phyloP scores from a whole-genome alignment of 1,140 invertebrate genomes.

The Micrasema minimum region DNA sequence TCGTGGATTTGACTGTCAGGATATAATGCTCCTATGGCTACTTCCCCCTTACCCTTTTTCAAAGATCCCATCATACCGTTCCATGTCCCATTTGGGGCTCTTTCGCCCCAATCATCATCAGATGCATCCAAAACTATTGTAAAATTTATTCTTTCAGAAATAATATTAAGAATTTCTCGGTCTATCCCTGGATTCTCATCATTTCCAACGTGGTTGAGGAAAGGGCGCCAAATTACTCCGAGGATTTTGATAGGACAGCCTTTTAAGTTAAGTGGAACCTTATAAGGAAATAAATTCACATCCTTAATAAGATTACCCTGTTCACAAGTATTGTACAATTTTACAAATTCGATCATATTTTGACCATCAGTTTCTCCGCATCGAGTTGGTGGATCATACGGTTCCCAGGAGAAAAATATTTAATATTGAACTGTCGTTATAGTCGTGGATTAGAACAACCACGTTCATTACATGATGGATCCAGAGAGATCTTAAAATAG shows the following conservation, averaged over 20 bases:
- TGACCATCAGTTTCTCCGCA: conserved; percentile 50
- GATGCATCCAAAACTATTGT: conserved; percentile 39
- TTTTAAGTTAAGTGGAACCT: conserved; percentile 46
- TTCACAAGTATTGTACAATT: conserved; percentile 40
- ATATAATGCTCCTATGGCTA: conserved; percentile 50
- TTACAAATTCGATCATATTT: conserved; percentile 21
- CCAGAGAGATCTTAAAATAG: conserved; percentile 48
- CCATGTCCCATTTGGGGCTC: conserved; percentile 42
- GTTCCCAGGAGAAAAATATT: conserved; percentile 50
- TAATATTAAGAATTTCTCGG: conserved; percentile 41
- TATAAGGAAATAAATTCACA: conserved; percentile 42
- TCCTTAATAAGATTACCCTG: conserved; percentile 23
- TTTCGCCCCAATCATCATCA: conserved; percentile 42
- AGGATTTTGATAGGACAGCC: conserved; percentile 47
- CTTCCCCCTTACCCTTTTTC: conserved; percentile 45
- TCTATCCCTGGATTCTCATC: conserved; percentile 44
- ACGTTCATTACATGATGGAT: conserved; percentile 48
- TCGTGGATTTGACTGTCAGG: conserved; percentile 51
- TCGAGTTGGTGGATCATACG: conserved; percentile 50
- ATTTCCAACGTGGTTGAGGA: conserved; percentile 42
- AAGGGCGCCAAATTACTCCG: conserved; percentile 50
- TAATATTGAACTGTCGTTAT: conserved; percentile 36
- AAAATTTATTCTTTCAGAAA: conserved; percentile 50
- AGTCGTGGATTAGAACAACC: conserved; percentile 44
- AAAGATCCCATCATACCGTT: conserved; percentile 46